Base-by-base conservation (phyloP, 2,797 vertebrate genomes). In the Betta splendens region DNA sequence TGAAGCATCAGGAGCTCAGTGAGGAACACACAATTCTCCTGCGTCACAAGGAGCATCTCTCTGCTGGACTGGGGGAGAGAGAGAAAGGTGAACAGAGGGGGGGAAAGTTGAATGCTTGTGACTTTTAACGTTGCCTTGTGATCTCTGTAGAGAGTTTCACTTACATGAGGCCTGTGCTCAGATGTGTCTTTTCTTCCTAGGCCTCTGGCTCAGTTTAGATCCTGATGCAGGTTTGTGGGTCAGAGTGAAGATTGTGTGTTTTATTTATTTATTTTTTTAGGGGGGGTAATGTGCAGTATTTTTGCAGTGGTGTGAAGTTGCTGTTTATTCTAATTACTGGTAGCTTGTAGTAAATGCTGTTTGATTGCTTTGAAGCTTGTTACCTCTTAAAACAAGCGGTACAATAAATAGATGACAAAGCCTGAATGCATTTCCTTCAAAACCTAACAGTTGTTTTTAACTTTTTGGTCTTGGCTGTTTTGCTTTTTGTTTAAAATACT, bases 1-100 rank as follows among this genome's bases (percentile, higher is more conserved):
- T 62, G 42, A 94, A 92, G 72, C 87, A 97, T 54, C 93, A 92
- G 68, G 91, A 91, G 64, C 91, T 94, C 3, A 81, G 80, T 1
- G 93, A 91, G 72, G 94, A 95, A 73, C 89, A 94, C 16, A 0
- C 80, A 0, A 40, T 77, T 5, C 71, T 94, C 15, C 63, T 79
- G 13, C 86, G 80, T 9, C 92, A 92, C 64, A 93, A 90, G 66
- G 92, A 94, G 40, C 88, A 87, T 9, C 79, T 92, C 21, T 77
- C 90, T 0, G 75, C 83, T 1, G 89, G 75, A 1, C 89, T 94
- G 0, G 90, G 88, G 6, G 93, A 94, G 25, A 81, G 88, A 16
- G 94, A 95, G 69, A 90, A 89, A 62, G 94, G 95, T 97, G 58
- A 89, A 89, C 3, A 11, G 5, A 23, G 25, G 21, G 8, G 13